These are phyloP conservation scores for Thamnophis sirtalis DNA, from an alignment of 2,113 vertebrate species.

Conservation along the genomic window DNA sequence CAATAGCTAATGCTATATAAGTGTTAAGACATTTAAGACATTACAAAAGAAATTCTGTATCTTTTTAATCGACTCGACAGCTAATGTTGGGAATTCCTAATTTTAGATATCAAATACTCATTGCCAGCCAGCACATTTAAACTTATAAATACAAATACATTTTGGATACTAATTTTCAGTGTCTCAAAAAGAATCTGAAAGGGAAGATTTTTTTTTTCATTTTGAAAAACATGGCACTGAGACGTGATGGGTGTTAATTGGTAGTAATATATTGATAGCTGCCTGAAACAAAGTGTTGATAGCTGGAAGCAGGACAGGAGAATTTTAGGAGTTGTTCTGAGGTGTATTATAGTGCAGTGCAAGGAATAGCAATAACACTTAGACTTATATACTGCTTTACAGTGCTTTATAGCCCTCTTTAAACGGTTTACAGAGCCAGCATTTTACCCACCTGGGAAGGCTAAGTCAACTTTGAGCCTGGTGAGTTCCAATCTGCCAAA, in stretches of 20 bases:
- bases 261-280: neutral
- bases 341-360: neutral
- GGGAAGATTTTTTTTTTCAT: neutral
- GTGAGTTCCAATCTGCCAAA: too few relatives aligned
- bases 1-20: neutral
- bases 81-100: neutral
- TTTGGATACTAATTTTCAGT: slow-evolving; percentile 36
- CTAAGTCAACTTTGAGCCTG: too few relatives aligned
- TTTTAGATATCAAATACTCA: neutral
- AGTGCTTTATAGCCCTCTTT: too few relatives aligned
- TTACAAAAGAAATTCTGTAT: neutral
- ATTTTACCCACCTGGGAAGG: too few relatives aligned
- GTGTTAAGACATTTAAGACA: neutral
- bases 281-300: neutral
- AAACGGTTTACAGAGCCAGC: too few relatives aligned
- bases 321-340: neutral
- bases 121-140: neutral
- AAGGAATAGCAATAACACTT: neutral
- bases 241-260: neutral
- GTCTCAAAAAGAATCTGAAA: neutral
- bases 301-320: neutral
- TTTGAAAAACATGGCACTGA: neutral
- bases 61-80: neutral
- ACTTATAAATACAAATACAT: slow-evolving; percentile 32
- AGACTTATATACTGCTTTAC: too few relatives aligned